These are phyloP conservation scores for Dichetophora obliterata DNA, from an alignment of 2,888 invertebrate species.

Conservation along the genomic window DNA sequence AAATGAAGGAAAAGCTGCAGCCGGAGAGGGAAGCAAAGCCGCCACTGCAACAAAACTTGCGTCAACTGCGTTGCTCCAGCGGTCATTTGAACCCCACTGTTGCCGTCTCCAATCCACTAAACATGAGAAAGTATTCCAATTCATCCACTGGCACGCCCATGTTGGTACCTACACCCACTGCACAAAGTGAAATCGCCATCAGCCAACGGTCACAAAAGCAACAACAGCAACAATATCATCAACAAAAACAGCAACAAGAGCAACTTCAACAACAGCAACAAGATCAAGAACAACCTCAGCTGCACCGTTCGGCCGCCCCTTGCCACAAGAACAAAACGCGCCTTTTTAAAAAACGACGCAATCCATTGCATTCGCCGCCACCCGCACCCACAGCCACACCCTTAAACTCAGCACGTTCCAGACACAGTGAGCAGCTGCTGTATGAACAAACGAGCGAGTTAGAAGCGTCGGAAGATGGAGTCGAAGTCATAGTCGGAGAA, in stretches of 20 bases:
- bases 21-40: not conserved
- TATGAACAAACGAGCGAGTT: not conserved
- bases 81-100: not conserved
- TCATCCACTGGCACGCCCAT: not conserved
- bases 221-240: not conserved
- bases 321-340: constrained; percentile 17
- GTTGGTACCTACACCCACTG: not conserved
- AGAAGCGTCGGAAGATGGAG: not conserved
- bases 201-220: not conserved
- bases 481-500: constrained; percentile 17
- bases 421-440: not conserved
- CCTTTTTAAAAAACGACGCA: constrained; percentile 41
- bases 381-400: constrained; percentile 45
- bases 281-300: constrained; percentile 1
- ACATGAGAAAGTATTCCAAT: not conserved
- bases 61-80: not conserved
- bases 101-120: too few species aligned
- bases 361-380: constrained; percentile 40
- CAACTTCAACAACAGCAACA: not conserved
- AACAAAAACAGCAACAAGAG: not conserved
- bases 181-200: not conserved
- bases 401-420: constrained; percentile 39
- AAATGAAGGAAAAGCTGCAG: not conserved
- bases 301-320: not conserved
- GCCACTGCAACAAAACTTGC: constrained; percentile 4